Conservation (phyloP, 23 tunicate species). For the Styela clava region DNA sequence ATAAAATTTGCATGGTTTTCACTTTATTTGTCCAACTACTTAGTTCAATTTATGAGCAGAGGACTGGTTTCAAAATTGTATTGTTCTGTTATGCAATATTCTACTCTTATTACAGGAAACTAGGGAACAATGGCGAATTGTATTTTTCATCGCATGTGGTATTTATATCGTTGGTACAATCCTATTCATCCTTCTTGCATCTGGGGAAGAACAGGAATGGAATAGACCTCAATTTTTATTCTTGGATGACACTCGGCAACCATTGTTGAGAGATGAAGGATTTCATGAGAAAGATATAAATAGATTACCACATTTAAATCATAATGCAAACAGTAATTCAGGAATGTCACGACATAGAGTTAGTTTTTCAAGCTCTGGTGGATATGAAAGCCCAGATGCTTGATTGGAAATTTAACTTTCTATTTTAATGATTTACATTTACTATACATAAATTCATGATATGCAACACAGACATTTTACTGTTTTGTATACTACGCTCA, state of each 20-base stretch:
- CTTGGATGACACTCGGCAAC: neutral
- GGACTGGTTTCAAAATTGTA: no score
- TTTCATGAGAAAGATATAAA: neutral
- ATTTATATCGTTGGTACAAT: constrained; percentile 54
- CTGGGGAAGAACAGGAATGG: constrained; percentile 70
- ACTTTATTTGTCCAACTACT: no score
- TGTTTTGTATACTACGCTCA: no score
- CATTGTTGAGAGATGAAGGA: neutral
- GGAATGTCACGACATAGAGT: neutral
- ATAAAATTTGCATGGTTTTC: no score
- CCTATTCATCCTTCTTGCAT: constrained; percentile 42
- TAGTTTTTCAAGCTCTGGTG: neutral
- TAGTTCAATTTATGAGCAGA: no score
- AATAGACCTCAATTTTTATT: constrained; percentile 21
- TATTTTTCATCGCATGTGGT: constrained; percentile 63
- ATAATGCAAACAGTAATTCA: neutral
- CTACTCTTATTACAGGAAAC: constrained; percentile 27
- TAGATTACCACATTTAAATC: neutral
- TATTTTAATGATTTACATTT: no score
- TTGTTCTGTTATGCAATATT: no score
- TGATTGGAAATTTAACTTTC: no score
- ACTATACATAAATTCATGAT: no score
- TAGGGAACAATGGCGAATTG: constrained; percentile 46
- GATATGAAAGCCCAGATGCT: neutral
- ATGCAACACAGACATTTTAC: no score